phyloP scores from a whole-genome alignment of 2,888 invertebrate species.

The Liopterus haemorrhoidalis region DNA sequence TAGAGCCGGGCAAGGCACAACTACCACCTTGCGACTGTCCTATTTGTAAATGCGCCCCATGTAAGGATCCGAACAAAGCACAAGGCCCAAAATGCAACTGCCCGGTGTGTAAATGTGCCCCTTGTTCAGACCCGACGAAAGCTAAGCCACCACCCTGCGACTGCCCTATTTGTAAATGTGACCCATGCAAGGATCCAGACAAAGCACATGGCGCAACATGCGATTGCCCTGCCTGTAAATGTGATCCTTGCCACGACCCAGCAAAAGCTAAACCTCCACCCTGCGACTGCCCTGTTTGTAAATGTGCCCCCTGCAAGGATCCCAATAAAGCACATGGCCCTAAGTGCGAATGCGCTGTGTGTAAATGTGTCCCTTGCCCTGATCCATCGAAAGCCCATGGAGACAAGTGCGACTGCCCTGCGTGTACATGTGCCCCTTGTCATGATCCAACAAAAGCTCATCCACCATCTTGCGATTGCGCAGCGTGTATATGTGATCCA shows the following conservation, averaged over 20 bases:
- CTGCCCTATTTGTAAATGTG: no score
- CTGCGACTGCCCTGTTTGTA: constrained; percentile 28
- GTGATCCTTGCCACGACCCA: constrained; percentile 14
- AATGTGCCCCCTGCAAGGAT: constrained; percentile 29
- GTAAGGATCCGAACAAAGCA: no score
- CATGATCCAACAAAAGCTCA: constrained; percentile 10
- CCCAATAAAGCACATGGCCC: no score
- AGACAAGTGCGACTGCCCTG: constrained; percentile 15
- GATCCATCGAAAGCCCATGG: not conserved
- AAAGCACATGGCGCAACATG: constrained; percentile 6
- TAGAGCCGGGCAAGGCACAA: not conserved
- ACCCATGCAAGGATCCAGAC: no score
- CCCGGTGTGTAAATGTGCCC: constrained; percentile 16
- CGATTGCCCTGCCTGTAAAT: constrained; percentile 12
- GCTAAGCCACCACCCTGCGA: no score
- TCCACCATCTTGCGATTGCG: constrained; percentile 10
- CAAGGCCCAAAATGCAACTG: constrained; percentile 17
- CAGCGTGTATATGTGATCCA: constrained; percentile 11
- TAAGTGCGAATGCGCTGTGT: constrained; percentile 13
- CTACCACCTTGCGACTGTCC: constrained; percentile 22
- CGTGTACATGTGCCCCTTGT: constrained; percentile 20
- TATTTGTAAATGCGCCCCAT: constrained; percentile 17
- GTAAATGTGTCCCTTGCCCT: constrained; percentile 14
- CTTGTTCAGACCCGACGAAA: constrained; percentile 20
- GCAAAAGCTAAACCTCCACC: constrained; percentile 22